phyloP scores from a whole-genome alignment of 1,140 invertebrate species.

The Psilanteris sp. region DNA sequence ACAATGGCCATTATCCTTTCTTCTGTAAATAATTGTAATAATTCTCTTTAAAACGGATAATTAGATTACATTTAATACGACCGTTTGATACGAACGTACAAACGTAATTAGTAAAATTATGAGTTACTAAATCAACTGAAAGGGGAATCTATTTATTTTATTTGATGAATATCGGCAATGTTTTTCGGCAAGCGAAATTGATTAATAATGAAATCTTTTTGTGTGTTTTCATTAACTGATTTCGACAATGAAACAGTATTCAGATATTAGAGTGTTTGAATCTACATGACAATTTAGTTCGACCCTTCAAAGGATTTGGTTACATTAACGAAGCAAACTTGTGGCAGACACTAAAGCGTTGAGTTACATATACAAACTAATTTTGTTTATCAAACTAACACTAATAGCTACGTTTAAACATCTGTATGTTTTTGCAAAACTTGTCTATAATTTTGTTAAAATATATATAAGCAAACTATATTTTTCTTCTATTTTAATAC shows the following conservation, averaged over 20 bases:
- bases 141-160: background rate
- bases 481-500: too few relatives aligned
- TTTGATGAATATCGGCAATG: too few relatives aligned
- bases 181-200: constrained; percentile 4
- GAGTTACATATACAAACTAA: constrained; percentile 37
- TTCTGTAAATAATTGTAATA: too few relatives aligned
- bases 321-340: constrained; percentile 35
- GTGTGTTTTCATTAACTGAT: constrained; percentile 11
- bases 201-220: constrained; percentile 13
- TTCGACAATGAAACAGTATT: constrained; percentile 1
- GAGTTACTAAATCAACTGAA: too few relatives aligned
- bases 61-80: too few relatives aligned
- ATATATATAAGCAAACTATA: too few relatives aligned
- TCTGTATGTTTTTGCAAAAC: too few relatives aligned
- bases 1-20: too few relatives aligned
- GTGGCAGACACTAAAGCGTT: constrained; percentile 17
- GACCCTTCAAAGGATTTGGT: constrained; percentile 37
- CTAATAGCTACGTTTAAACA: constrained; percentile 15
- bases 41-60: too few relatives aligned
- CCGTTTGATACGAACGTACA: too few relatives aligned
- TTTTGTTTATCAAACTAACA: constrained; percentile 27
- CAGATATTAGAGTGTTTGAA: constrained; percentile 17
- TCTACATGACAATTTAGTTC: constrained; percentile 37
- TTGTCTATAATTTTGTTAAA: too few relatives aligned
- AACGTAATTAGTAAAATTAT: too few relatives aligned